Conservation (phyloP, 2,797 vertebrate species). For the Mormyrops boulengeri region DNA sequence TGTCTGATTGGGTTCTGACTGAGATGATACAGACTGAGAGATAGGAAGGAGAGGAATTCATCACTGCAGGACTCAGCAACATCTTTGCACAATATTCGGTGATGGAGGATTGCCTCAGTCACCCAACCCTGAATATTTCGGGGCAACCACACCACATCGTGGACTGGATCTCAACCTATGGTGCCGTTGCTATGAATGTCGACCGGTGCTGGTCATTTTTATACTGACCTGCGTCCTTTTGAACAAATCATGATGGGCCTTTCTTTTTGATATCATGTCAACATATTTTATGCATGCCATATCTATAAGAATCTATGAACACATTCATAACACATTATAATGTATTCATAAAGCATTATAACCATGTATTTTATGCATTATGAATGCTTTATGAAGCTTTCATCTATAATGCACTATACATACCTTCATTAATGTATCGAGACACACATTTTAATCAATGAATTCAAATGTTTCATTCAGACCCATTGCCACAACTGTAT, state of each 20-base stretch:
- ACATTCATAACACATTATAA: background rate
- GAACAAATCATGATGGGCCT: background rate
- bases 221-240: background rate
- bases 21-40: conserved; percentile 18
- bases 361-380: background rate
- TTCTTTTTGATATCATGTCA: background rate
- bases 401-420: background rate
- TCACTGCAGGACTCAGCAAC: conserved; percentile 28
- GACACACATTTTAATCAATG: background rate
- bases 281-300: background rate
- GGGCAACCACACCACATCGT: background rate
- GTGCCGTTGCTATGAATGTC: background rate
- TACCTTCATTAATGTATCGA: background rate
- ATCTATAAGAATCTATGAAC: background rate
- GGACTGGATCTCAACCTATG: background rate
- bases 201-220: background rate
- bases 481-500: background rate
- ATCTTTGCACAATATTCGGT: conserved; percentile 23
- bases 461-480: background rate
- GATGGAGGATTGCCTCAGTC: conserved; percentile 9
- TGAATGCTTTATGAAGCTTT: background rate
- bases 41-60: conserved; percentile 31
- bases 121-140: background rate
- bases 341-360: background rate
- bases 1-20: conserved; percentile 27